These are phyloP conservation scores for Struthio camelus DNA, from an alignment of 2,113 vertebrate species.

Conservation along the genomic window DNA sequence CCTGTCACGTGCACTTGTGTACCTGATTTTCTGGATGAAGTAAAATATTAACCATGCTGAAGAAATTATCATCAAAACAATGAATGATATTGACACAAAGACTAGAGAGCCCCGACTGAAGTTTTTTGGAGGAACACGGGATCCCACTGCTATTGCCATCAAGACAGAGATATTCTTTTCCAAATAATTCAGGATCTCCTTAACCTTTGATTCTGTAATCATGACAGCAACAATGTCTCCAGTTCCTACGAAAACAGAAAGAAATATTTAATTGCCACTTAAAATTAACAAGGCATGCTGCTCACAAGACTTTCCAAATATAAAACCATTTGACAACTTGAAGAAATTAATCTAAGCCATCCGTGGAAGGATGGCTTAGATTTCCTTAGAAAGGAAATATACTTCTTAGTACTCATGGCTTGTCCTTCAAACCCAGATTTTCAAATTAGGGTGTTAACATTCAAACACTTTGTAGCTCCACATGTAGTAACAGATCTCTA, in stretches of 20 bases:
- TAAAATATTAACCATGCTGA: slow-evolving; percentile 99
- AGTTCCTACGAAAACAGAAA: slow-evolving; percentile 81
- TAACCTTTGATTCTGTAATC: slow-evolving; percentile 93
- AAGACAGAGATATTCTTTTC: slow-evolving; percentile 93
- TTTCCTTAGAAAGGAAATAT: no score
- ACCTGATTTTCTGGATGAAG: slow-evolving; percentile 98
- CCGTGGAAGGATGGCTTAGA: not conserved
- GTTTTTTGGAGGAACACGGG: slow-evolving; percentile 84
- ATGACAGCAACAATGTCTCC: slow-evolving; percentile 96
- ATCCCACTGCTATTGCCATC: slow-evolving; percentile 89
- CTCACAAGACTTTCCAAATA: not conserved
- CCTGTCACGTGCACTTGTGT: slow-evolving; percentile 89
- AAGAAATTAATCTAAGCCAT: not conserved
- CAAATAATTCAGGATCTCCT: slow-evolving; percentile 91
- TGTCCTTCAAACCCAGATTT: not conserved
- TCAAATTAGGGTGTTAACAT: not conserved
- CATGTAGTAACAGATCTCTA: not conserved
- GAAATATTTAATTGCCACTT: not conserved
- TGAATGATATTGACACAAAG: slow-evolving; percentile 98
- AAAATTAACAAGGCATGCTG: not conserved
- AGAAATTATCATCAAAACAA: slow-evolving; percentile 97
- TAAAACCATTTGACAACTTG: not conserved
- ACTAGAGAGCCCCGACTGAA: slow-evolving; percentile 93
- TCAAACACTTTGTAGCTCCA: not conserved
- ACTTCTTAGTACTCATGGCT: not conserved